Evolutionary conservation across 2,888 invertebrate species (phyloP).

Genomic region (Elmis aenea): DNA sequence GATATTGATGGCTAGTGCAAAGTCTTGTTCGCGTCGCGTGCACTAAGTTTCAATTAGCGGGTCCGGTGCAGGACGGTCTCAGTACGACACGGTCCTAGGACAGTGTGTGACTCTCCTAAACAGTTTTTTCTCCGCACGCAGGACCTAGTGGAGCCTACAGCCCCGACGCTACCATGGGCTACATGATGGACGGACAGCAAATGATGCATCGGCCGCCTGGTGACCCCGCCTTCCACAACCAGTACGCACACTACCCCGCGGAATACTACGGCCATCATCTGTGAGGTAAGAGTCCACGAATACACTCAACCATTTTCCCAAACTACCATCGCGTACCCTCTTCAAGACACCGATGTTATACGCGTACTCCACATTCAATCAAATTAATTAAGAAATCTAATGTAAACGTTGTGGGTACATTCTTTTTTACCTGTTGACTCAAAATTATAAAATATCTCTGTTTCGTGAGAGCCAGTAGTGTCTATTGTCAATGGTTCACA

Average conservation of each 20-base stretch:
- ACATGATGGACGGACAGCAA: slow-evolving; percentile 97
- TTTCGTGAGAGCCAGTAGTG: too few species aligned
- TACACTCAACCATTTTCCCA: too few species aligned
- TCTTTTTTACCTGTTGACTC: too few species aligned
- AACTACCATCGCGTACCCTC: too few species aligned
- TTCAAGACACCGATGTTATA: too few species aligned
- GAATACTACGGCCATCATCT: slow-evolving; percentile 94
- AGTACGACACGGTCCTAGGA: slow-evolving; percentile 41
- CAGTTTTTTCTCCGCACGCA: slow-evolving; percentile 89
- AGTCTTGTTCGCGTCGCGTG: slow-evolving; percentile 19
- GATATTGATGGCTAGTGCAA: slow-evolving; percentile 20
- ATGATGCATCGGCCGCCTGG: slow-evolving; percentile 95
- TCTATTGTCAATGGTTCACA: too few species aligned
- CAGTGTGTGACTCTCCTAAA: slow-evolving; percentile 57
- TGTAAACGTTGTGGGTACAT: too few species aligned
- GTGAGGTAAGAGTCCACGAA: slow-evolving; percentile 58
- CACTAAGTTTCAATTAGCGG: slow-evolving; percentile 18
- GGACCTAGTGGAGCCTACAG: slow-evolving; percentile 94
- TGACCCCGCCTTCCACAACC: slow-evolving; percentile 90
- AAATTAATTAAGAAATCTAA: too few species aligned
- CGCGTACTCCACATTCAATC: too few species aligned
- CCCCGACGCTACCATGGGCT: slow-evolving; percentile 93
- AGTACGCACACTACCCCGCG: slow-evolving; percentile 86
- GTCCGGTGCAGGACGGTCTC: slow-evolving; percentile 18
- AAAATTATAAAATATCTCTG: too few species aligned